Evolutionary conservation across 1,140 invertebrate species (phyloP).

Genomic region (Atopsyche davidsoni): DNA sequence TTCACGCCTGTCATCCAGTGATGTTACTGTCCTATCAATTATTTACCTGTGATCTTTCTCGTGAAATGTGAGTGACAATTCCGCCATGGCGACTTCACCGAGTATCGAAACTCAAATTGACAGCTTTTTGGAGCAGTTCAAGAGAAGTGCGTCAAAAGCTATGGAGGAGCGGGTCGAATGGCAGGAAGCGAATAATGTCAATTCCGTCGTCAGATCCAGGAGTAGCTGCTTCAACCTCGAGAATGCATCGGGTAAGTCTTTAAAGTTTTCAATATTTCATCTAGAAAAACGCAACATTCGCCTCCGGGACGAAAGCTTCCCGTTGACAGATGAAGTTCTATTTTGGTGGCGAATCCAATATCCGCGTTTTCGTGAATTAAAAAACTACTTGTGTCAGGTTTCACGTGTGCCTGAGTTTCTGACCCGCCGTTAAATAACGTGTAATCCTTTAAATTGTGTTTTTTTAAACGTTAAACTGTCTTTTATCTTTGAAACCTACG

Average conservation of each 20-base stretch:
- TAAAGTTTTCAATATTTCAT: no score
- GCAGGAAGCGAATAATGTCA: constrained; percentile 27
- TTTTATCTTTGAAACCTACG: no score
- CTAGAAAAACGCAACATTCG: no score
- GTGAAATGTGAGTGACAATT: constrained; percentile 12
- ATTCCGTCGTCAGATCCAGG: constrained; percentile 39
- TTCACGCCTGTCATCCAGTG: not conserved
- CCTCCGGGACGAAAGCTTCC: no score
- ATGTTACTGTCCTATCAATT: not conserved
- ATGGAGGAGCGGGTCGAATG: constrained; percentile 58
- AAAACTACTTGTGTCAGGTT: no score
- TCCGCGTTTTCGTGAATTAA: no score
- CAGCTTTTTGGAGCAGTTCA: constrained; percentile 74
- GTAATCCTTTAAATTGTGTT: no score
- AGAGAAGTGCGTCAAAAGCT: constrained; percentile 64
- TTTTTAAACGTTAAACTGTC: no score
- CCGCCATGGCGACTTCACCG: constrained; percentile 57
- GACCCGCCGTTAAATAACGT: no score
- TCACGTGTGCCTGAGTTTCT: no score
- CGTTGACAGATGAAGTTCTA: no score
- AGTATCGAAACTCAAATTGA: constrained; percentile 75
- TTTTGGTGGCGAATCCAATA: no score
- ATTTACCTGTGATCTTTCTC: not conserved
- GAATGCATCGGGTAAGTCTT: constrained; percentile 41
- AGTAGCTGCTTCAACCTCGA: constrained; percentile 47